Base-by-base conservation (phyloP, 2,888 invertebrate genomes). In the Leptodirus hochenwartii region DNA sequence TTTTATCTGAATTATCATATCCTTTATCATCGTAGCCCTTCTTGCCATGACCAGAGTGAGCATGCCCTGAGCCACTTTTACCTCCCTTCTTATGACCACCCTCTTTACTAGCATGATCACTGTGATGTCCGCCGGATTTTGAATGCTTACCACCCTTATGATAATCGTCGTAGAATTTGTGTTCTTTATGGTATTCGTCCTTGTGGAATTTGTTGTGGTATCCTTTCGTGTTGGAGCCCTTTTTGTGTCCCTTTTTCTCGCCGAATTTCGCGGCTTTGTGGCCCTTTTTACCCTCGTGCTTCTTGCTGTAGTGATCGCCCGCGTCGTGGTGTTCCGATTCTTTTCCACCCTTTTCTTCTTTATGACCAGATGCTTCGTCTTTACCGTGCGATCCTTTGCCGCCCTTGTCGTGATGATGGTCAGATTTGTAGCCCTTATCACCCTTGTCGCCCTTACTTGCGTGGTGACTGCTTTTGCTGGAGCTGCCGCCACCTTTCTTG, bases 141-240 rank as follows among this genome's bases (percentile, higher is more conserved):
- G 65, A 66, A 47, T 75, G 73, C 37, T 72, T 67, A 1, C 76
- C 77, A 30, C 69, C 68, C 49, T 72, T 72, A 52, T 76, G 73
- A 50, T 59, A 66, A 50, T 75, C 73, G 41, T 76, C 76, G 54
- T 77, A 77, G 59, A 77, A 75, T 47, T 74, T 76, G 53, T 78
- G 78, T 45, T 77, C 76, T 44, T 72, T 76, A 48, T 75, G 71
- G 53, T 69, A 77, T 49, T 79, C 79, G 43, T 79, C 78, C 48
- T 75, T 75, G 56, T 75, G 75, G 51, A 75, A 73, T 41, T 74
- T 75, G 55, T 79, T 75, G 56, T 79, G 77, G 53, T 73, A 77
- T 1, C 78, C 78, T 51, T 73, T 75, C 2, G 74, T 75, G 48
- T 76, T 76, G 45, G 77, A 75, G 4, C 78, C 78, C 42, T 74